Base-by-base conservation (phyloP, 2,113 vertebrate species). In the Anthoscopus minutus region DNA sequence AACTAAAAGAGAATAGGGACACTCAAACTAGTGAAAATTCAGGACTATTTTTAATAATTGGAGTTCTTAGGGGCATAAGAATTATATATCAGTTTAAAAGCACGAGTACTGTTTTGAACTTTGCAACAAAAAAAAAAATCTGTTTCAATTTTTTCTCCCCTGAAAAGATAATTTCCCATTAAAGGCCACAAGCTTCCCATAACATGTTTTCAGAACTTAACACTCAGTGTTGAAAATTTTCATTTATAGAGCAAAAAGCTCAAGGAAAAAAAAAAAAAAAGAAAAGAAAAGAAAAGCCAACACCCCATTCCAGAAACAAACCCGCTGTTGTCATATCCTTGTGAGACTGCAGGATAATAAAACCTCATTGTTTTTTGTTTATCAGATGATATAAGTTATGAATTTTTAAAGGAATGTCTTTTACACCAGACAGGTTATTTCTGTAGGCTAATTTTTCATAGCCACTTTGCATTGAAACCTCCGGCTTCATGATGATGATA, bases 11-110 rank as follows among this genome's bases (percentile, higher is more conserved):
- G 73, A 94, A 87, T 33, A 76, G 24, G 40, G 40, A 37, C 45
- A 71, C 81, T 90, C 21, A 67, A 72, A 82, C 76, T 74, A 60
- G 69, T 53, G 64, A 91, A 83, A 90, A 90, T 64, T 91, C 78
- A 76, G 72, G 60, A 88, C 88, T 80, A 60, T 64, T 95, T 94
- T 89, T 93, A 95, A 96, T 95, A 97, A 97, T 81, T 95, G 74
- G 86, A 88, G 62, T 65, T 95, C 86, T 95, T 77, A 85, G 47
- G 81, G 93, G 92, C 82, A 94, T 77, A 89, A 85, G 85, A 95
- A 95, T 89, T 79, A 77, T 78, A 28, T 57, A 95, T 65, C 70
- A 57, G 56, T 90, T 89, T 90, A 92, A 96, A 95, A 83, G 86
- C 60, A 91, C 23, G 23, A 92, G 58, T 45, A 88, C 88, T 66